Evolutionary conservation across 2,113 vertebrate genomes (phyloP), one percentile per base, ranked within the genome.

Genomic region (Salminus brasiliensis): DNA sequence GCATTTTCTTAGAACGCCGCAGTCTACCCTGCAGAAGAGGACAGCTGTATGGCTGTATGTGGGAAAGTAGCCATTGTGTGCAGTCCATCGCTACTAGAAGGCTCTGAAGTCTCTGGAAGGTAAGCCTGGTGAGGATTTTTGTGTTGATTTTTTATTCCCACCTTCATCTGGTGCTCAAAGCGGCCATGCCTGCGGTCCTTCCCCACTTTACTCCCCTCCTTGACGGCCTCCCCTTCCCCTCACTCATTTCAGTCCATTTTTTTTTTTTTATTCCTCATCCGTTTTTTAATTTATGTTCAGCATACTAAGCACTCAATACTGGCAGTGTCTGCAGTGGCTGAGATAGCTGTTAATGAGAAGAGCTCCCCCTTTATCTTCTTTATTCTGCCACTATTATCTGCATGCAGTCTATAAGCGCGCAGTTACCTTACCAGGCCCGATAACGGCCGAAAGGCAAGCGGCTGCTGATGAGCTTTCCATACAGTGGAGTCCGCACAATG

Each of bases 341-440:
- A 98, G 97, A 98, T 99, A 98, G 96, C 94, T 95, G 95, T 97
- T 98, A 99, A 99, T 97, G 97, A 98, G 96, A 96, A 97, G 95
- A 95, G 95, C 93, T 94, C 92, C 91, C 91, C 92, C 95, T 96
- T 97, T 98, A 98, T 98, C 96, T 95, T 93, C 93, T 95, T 95
- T 95, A 94, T 95, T 94, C 94, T 95, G 93, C 94, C 94, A 93
- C 94, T 94, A 97, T 98, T 98, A 98, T 98, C 96, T 96, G 92
- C 93, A 91, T 93, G 93, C 94, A 96, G 96, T 97, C 96, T 97
- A 96, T 97, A 97, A 96, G 95, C 95, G 94, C 91, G 95, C 93
- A 94, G 96, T 96, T 96, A 96, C 95, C 95, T 97, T 87, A 91
- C 94, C 93, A 83, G 94, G 83, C 87, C 95, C 89, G 95, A 98